phyloP scores from a whole-genome alignment of 2,113 vertebrate species.

The Lampris megalopsis region DNA sequence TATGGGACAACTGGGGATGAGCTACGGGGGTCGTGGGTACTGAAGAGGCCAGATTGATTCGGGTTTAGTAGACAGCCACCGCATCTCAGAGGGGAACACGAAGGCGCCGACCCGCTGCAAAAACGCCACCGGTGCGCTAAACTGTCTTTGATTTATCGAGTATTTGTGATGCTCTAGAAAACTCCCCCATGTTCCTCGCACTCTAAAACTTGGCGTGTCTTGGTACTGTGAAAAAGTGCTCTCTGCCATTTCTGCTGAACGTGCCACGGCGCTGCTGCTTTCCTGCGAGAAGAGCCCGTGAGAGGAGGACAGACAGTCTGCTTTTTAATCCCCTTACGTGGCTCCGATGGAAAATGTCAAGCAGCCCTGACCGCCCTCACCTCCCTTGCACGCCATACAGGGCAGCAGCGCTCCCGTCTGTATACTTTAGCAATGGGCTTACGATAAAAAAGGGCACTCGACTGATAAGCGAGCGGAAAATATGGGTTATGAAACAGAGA shows the following conservation, averaged over 20 bases:
- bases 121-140: no score
- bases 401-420: constrained; percentile 31
- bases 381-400: constrained; percentile 13
- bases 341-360: constrained; percentile 8
- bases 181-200: no score
- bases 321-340: constrained; percentile 26
- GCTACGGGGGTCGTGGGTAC: constrained; percentile 30
- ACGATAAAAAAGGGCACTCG: constrained; percentile 25
- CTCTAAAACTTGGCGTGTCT: no score
- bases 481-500: constrained; percentile 31
- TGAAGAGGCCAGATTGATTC: neutral
- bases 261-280: constrained; percentile 6
- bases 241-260: neutral
- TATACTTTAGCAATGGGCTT: constrained; percentile 33
- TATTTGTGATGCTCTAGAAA: neutral
- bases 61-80: neutral
- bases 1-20: neutral
- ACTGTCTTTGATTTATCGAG: neutral
- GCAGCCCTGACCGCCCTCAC: constrained; percentile 30
- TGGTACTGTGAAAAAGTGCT: neutral
- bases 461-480: constrained; percentile 23
- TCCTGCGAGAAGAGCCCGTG: neutral
- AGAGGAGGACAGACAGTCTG: neutral
- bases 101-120: no score
- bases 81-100: no score